Conservation (phyloP, 2,888 invertebrate species). For the Camponotus fellah region DNA sequence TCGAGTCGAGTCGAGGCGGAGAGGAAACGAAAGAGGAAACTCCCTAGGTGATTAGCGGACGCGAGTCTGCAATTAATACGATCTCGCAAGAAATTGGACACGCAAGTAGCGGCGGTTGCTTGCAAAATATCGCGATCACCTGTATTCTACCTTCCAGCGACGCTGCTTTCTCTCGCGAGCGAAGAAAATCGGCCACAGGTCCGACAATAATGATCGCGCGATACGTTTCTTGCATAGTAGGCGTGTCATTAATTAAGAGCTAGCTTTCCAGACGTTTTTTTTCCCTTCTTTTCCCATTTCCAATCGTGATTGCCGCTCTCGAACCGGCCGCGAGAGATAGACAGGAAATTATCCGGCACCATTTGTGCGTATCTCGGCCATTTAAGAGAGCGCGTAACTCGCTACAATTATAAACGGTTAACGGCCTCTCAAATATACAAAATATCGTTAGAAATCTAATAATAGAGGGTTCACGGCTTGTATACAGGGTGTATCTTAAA, state of each 20-base stretch:
- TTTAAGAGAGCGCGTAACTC: not conserved
- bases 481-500: too few relatives aligned
- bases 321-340: not conserved
- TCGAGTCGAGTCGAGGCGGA: slow-evolving; percentile 11
- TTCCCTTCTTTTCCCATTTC: slow-evolving; percentile 10
- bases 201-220: slow-evolving; percentile 41
- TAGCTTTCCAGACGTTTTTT: slow-evolving; percentile 30
- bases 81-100: slow-evolving; percentile 47
- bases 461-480: not conserved
- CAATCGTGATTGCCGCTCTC: not conserved
- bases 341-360: slow-evolving; percentile 38
- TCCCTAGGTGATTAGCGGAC: slow-evolving; percentile 38
- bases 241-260: slow-evolving; percentile 45
- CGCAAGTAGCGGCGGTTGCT: slow-evolving; percentile 13
- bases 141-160: not conserved
- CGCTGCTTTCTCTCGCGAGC: slow-evolving; percentile 47
- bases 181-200: slow-evolving; percentile 35
- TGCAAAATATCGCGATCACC: slow-evolving; percentile 32
- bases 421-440: slow-evolving; percentile 4
- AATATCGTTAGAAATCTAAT: not conserved
- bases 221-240: slow-evolving; percentile 18
- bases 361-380: not conserved
- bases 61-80: slow-evolving; percentile 55
- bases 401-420: slow-evolving; percentile 21
- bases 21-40: slow-evolving; percentile 45